Evolutionary conservation across 2,113 vertebrate species (phyloP).

Genomic region (Pygoscelis adeliae): DNA sequence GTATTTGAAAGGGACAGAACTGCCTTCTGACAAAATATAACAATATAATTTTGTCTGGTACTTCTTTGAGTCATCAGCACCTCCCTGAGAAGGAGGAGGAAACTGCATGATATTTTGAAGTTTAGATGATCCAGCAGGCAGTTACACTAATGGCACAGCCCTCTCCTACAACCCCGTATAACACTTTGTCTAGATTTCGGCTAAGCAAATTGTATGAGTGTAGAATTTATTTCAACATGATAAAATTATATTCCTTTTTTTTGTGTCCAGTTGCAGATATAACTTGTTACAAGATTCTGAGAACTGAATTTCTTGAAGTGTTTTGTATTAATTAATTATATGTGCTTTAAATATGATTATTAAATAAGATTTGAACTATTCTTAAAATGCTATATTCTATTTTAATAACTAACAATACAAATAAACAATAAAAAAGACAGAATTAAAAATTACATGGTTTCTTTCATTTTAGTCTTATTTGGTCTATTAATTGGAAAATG

Average conservation of each 20-base stretch:
- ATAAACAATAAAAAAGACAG: neutral
- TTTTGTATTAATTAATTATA: neutral
- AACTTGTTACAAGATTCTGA: neutral
- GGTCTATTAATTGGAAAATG: neutral
- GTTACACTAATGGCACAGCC: neutral
- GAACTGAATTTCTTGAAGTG: neutral
- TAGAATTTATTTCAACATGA: neutral
- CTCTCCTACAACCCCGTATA: neutral
- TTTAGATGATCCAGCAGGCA: neutral
- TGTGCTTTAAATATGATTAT: neutral
- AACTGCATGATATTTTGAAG: neutral
- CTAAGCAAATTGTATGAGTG: neutral
- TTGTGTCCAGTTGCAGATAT: neutral
- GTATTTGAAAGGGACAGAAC: neutral
- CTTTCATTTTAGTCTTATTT: neutral
- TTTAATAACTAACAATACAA: neutral
- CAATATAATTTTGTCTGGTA: neutral
- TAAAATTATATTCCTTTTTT: neutral
- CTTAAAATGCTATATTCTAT: neutral
- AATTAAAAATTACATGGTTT: neutral
- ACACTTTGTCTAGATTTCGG: neutral
- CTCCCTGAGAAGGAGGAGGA: constrained; percentile 50
- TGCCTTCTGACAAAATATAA: neutral
- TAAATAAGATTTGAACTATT: neutral
- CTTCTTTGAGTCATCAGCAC: constrained; percentile 46